These are phyloP conservation scores for Pionites leucogaster DNA, from an alignment of 2,113 vertebrate species.

Conservation along the genomic window DNA sequence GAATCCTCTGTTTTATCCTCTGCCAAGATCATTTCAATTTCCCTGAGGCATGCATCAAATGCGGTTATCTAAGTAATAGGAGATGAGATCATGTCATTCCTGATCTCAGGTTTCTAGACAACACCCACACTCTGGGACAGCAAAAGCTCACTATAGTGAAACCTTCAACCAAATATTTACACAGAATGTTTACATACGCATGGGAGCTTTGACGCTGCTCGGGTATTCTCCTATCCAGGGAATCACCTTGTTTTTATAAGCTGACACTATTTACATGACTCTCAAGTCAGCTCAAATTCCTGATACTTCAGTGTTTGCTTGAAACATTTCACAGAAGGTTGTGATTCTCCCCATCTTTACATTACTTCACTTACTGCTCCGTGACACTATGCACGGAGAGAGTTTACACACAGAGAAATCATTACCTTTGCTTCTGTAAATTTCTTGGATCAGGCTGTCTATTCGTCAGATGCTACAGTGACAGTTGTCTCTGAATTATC, in stretches of 20 bases:
- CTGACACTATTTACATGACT: constrained; percentile 67
- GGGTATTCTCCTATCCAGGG: constrained; percentile 52
- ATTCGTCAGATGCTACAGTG: not conserved
- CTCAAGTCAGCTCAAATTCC: constrained; percentile 60
- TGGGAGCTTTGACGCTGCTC: constrained; percentile 16
- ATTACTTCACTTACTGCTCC: constrained; percentile 15
- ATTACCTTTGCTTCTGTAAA: not conserved
- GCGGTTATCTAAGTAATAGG: constrained; percentile 61
- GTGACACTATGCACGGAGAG: not conserved
- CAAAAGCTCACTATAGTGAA: constrained; percentile 41
- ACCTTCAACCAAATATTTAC: constrained; percentile 64
- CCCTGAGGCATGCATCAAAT: constrained; percentile 60
- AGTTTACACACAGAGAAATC: constrained; percentile 43
- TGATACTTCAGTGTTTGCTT: constrained; percentile 61
- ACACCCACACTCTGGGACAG: constrained; percentile 53
- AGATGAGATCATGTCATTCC: constrained; percentile 67
- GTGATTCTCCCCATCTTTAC: constrained; percentile 23
- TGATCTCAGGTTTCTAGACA: constrained; percentile 66
- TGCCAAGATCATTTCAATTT: constrained; percentile 65
- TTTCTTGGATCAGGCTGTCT: constrained; percentile 24
- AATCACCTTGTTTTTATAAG: constrained; percentile 70
- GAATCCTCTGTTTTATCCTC: constrained; percentile 60
- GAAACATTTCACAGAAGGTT: constrained; percentile 50
- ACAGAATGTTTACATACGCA: constrained; percentile 57
- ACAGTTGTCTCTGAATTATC: not conserved